phyloP scores from a whole-genome alignment of 2,888 invertebrate genomes.

The Caenorhabditis plicata region DNA sequence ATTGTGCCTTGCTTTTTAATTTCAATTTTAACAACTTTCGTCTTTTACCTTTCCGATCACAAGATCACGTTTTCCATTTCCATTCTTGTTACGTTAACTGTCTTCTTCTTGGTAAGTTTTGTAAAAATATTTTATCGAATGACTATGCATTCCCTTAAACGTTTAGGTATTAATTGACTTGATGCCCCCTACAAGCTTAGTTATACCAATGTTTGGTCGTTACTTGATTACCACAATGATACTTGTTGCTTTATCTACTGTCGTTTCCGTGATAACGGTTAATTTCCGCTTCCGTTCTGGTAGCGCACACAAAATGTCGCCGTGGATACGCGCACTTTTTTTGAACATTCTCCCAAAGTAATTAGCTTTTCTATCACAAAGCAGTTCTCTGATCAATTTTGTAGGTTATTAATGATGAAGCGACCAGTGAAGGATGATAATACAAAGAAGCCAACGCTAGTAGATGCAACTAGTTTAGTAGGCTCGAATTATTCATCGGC shows the following conservation, averaged over 20 bases:
- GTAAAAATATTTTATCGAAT: background rate
- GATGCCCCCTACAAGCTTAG: slow-evolving; percentile 65
- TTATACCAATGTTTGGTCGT: slow-evolving; percentile 66
- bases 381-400: background rate
- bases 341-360: slow-evolving; percentile 60
- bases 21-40: slow-evolving; percentile 65
- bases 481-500: slow-evolving; percentile 35
- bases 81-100: slow-evolving; percentile 65
- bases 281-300: slow-evolving; percentile 65
- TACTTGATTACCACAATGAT: slow-evolving; percentile 66
- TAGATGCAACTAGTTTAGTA: slow-evolving; percentile 36
- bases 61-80: slow-evolving; percentile 66
- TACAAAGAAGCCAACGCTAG: slow-evolving; percentile 27
- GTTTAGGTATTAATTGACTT: slow-evolving; percentile 61
- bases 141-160: background rate
- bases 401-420: slow-evolving; percentile 56
- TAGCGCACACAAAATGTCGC: slow-evolving; percentile 64
- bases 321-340: slow-evolving; percentile 62
- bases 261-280: slow-evolving; percentile 60
- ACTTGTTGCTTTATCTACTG: slow-evolving; percentile 61
- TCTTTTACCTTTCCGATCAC: slow-evolving; percentile 65
- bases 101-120: slow-evolving; percentile 65
- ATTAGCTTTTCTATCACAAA: slow-evolving; percentile 4
- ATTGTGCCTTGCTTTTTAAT: slow-evolving; percentile 66
- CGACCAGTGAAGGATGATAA: slow-evolving; percentile 47